Evolutionary conservation across 2,888 invertebrate genomes (phyloP).

Genomic region (Liopterus haemorrhoidalis): DNA sequence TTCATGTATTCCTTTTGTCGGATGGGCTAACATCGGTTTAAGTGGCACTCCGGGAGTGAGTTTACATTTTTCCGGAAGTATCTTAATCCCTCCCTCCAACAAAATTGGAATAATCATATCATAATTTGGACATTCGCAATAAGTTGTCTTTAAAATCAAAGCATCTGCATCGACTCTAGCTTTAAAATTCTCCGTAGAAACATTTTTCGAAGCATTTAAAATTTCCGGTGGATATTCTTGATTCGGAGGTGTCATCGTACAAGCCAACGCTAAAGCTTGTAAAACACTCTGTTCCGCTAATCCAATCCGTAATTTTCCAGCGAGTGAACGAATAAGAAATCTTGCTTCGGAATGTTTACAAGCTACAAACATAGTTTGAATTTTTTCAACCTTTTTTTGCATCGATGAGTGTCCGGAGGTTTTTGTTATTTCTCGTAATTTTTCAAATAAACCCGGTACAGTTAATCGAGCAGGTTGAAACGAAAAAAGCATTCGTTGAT

Average conservation of each 20-base stretch:
- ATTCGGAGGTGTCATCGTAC: constrained; percentile 70
- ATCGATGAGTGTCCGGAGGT: constrained; percentile 68
- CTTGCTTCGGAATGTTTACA: constrained; percentile 83
- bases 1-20: constrained; percentile 89
- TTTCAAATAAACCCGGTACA: constrained; percentile 68
- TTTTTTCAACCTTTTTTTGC: constrained; percentile 83
- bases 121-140: constrained; percentile 95
- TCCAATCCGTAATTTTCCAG: constrained; percentile 93
- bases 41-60: constrained; percentile 89
- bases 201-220: constrained; percentile 57
- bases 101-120: constrained; percentile 75
- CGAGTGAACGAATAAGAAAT: constrained; percentile 81
- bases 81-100: constrained; percentile 66
- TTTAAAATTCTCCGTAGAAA: constrained; percentile 66
- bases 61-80: constrained; percentile 73
- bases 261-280: constrained; percentile 82
- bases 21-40: constrained; percentile 98
- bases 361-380: constrained; percentile 87
- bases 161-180: constrained; percentile 66
- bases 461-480: constrained; percentile 75
- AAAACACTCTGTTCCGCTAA: constrained; percentile 94
- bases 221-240: constrained; percentile 58
- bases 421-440: constrained; percentile 78
- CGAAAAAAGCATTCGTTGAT: constrained; percentile 72
- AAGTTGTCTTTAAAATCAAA: constrained; percentile 81